These are phyloP conservation scores for Dichetophora obliterata DNA, from an alignment of 2,888 invertebrate genomes.

Conservation along the genomic window DNA sequence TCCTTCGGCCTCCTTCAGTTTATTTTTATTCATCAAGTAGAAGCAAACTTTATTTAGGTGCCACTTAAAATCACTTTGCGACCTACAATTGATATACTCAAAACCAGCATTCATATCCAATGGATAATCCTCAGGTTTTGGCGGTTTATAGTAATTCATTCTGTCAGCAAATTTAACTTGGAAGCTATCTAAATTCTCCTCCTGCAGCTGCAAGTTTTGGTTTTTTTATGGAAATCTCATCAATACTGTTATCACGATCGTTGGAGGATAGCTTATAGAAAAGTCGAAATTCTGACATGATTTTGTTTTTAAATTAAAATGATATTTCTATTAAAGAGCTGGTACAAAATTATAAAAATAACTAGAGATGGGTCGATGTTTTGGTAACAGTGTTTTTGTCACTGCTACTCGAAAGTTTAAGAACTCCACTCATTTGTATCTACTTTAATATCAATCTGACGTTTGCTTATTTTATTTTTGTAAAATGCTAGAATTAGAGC, in stretches of 20 bases:
- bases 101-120: slow-evolving; percentile 18
- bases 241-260: background rate
- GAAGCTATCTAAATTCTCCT: background rate
- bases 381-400: no score
- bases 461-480: no score
- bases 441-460: no score
- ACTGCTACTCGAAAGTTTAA: no score
- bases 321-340: background rate
- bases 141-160: slow-evolving; percentile 12
- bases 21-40: slow-evolving; percentile 5
- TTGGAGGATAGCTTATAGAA: slow-evolving; percentile 3
- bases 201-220: background rate
- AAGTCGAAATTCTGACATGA: slow-evolving; percentile 2
- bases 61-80: background rate
- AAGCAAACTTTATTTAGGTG: background rate
- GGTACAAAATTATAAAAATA: no score
- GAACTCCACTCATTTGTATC: no score
- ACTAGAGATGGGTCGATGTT: no score
- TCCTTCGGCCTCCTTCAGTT: background rate
- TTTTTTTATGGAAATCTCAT: background rate
- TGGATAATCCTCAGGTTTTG: background rate
- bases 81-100: background rate
- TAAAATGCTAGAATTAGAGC: no score
- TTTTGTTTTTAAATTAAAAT: background rate
- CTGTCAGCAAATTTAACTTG: background rate